A percentile compares a stretch with the other conserved stretches of the same genome.
Evolutionary conservation across 2,888 invertebrate species (phyloP).

Genomic region (Drosophila siamana): DNA sequence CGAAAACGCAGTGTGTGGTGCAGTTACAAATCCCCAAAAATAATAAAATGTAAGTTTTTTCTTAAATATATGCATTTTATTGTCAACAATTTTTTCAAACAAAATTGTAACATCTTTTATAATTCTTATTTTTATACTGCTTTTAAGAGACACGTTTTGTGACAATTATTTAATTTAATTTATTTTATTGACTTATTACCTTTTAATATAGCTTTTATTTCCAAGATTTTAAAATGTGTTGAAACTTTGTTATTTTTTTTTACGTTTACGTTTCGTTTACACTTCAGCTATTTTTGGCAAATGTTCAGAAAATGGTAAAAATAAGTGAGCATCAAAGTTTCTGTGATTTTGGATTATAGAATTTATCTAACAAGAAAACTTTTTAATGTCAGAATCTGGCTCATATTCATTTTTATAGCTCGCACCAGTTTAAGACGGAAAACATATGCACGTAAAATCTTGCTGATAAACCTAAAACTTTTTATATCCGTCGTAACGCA

Average conservation of each 20-base stretch:
- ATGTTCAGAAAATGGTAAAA: not conserved
- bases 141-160: too few relatives aligned
- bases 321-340: not conserved
- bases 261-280: not conserved
- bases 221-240: not conserved
- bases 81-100: not conserved
- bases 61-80: not conserved
- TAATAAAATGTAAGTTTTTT: slow-evolving; percentile 42
- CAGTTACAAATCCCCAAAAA: slow-evolving; percentile 22
- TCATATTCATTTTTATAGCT: not conserved
- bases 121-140: too few relatives aligned
- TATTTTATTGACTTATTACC: not conserved
- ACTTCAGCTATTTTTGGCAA: not conserved
- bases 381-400: not conserved
- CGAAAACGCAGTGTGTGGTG: slow-evolving; percentile 42
- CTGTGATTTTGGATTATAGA: not conserved
- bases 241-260: too few relatives aligned
- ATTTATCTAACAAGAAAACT: not conserved
- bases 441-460: not conserved
- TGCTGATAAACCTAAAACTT: not conserved
- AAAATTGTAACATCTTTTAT: too few relatives aligned
- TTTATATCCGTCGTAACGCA: not conserved
- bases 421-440: not conserved
- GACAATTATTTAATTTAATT: too few relatives aligned
- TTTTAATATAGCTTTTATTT: not conserved